Evolutionary conservation across 2,797 vertebrate species (phyloP), one percentile per base, ranked within the genome.

Genomic region (Poecilia gillii): DNA sequence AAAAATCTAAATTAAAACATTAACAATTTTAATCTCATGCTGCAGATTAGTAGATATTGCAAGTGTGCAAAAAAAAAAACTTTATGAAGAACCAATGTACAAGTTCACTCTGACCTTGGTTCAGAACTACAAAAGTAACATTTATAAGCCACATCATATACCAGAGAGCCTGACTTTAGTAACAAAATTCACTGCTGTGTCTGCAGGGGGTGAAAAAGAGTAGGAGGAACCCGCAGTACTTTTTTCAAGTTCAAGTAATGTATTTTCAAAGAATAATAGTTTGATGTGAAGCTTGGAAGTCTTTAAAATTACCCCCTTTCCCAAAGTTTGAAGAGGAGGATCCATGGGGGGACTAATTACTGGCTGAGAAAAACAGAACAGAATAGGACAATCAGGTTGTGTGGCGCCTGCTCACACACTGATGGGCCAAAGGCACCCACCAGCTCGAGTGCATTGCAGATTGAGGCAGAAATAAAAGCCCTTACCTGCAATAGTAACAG

Each of bases 331-430:
- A 73, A 57, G 59, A 74, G 55, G 25, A 71, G 41, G 73, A 76
- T 72, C 73, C 84, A 84, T 80, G 36, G 80, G 82, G 86, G 78
- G 82, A 90, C 85, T 91, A 93, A 93, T 91, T 90, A 91, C 74
- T 86, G 89, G 55, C 81, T 84, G 75, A 80, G 81, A 46, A 74
- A 53, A 89, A 89, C 66, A 79, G 82, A 82, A 83, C 82, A 74
- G 53, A 80, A 80, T 46, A 74, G 77, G 76, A 59, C 71, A 89
- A 82, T 86, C 86, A 79, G 75, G 74, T 18, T 85, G 23, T 71
- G 73, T 51, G 83, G 82, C 59, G 39, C 64, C 75, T 43, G 74
- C 66, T 79, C 6, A 16, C 64, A 72, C 51, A 53, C 23, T 53
- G 51, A 53, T 18, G 76, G 78, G 46, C 88, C 75, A 39, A 83